Base-by-base conservation (phyloP, 2,797 vertebrate genomes). In the Mormyrus proboscirostris region DNA sequence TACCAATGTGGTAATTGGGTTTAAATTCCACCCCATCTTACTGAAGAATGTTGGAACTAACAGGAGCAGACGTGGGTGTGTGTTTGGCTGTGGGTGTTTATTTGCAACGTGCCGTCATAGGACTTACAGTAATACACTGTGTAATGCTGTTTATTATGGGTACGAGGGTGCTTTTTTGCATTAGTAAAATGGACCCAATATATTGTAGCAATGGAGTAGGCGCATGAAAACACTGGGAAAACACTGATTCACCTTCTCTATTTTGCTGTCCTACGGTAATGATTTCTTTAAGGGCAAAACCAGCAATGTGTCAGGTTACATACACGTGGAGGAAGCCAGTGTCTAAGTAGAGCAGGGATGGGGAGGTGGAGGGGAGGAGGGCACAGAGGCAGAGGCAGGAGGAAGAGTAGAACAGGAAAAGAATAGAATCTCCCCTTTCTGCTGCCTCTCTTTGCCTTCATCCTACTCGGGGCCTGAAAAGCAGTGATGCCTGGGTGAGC, bases 211-310 rank as follows among this genome's bases (percentile, higher is more conserved):
- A 97, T 97, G 95, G 95, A 96, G 95, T 96, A 95, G 96, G 94
- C 95, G 94, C 96, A 96, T 96, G 95, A 97, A 97, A 96, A 96
- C 95, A 95, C 89, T 90, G 92, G 94, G 96, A 96, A 96, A 98
- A 95, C 93, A 95, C 93, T 93, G 96, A 97, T 97, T 94, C 90
- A 88, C 93, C 90, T 85, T 90, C 86, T 90, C 90, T 90, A 86
- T 93, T 89, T 92, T 90, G 86, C 25, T 2, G 55, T 44, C 49
- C 47, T 44, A 47, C n/a, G 9, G 95, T 97, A 97, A 97, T 97
- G 97, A 98, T 97, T 96, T 96, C 96, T 95, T 96, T 98, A 98
- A 96, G 94, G 94, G 93, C 93, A 94, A 96, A 96, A 96, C 95
- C 94, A 92, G 95, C 92, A 93, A 93, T 93, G 95, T 96, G 96